Conservation (phyloP, 2,888 invertebrate species). For the Pristionchus fissidentatus region DNA sequence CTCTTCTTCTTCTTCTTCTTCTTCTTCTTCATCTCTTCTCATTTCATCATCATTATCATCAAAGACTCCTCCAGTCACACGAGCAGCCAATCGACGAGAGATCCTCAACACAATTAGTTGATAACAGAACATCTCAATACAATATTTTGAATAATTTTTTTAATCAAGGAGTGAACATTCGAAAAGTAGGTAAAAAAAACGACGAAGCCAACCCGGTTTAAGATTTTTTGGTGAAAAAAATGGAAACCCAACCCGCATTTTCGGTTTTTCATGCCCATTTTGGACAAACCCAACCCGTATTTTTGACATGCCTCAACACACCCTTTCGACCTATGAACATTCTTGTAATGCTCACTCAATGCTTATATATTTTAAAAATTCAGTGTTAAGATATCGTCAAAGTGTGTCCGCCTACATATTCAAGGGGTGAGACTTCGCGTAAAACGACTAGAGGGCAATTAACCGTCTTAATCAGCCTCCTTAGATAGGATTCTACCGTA, state of each 20-base stretch:
- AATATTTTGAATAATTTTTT: not conserved
- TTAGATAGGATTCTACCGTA: not conserved
- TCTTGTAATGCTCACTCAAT: too few species aligned
- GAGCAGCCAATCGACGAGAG: slow-evolving; percentile 35
- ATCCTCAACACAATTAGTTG: not conserved
- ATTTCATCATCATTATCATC: slow-evolving; percentile 26
- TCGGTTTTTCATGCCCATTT: too few species aligned
- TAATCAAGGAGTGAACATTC: too few species aligned
- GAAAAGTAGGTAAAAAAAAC: too few species aligned
- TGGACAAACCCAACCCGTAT: too few species aligned
- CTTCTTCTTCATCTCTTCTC: not conserved
- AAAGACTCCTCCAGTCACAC: slow-evolving; percentile 42
- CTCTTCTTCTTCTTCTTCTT: not conserved
- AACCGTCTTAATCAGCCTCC: not conserved
- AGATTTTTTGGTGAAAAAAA: too few species aligned
- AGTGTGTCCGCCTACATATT: not conserved
- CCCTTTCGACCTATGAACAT: too few species aligned
- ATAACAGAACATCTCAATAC: not conserved
- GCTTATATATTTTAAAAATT: too few species aligned
- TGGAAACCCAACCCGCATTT: too few species aligned
- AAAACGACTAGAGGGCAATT: slow-evolving; percentile 2
- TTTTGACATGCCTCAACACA: too few species aligned
- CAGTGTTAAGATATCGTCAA: not conserved
- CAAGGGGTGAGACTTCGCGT: not conserved
- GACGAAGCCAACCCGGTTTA: too few species aligned